Evolutionary conservation across 1,140 invertebrate species (phyloP).

Genomic region (Drosophila neocordata): DNA sequence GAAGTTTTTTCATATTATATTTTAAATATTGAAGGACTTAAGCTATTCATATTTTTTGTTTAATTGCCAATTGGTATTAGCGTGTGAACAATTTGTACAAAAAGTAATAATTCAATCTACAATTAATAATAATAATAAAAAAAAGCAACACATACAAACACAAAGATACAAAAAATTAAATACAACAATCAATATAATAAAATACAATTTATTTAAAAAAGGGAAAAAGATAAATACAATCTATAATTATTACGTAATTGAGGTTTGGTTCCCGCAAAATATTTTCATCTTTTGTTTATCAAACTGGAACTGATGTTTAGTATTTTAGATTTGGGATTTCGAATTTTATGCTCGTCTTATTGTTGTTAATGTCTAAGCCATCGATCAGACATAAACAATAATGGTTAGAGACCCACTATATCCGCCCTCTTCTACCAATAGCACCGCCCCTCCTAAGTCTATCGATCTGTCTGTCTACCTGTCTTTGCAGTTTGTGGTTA

Average conservation of each 20-base stretch:
- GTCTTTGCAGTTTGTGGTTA: conserved; percentile 51
- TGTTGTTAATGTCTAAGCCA: conserved; percentile 33
- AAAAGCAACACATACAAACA: conserved; percentile 13
- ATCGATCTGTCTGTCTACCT: neutral
- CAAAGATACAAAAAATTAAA: neutral
- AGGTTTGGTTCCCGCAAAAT: conserved; percentile 46
- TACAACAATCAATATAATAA: conserved; percentile 58
- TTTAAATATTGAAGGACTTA: too few relatives aligned
- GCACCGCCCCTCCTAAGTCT: neutral
- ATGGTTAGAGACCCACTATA: conserved; percentile 18
- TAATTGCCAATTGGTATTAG: neutral
- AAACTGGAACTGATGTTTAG: conserved; percentile 59
- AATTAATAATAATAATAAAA: conserved; percentile 58
- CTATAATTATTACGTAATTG: conserved; percentile 75
- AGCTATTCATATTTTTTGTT: too few relatives aligned
- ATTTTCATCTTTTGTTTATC: conserved; percentile 46
- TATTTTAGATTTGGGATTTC: conserved; percentile 8
- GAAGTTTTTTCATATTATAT: too few relatives aligned
- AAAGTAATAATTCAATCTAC: conserved; percentile 20
- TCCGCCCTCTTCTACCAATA: conserved; percentile 5
- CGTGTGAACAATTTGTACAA: conserved; percentile 63
- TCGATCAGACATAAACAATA: conserved; percentile 63
- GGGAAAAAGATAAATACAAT: conserved; percentile 34
- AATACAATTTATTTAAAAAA: conserved; percentile 24
- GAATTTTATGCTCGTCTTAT: conserved; percentile 25